Percentiles rank a stretch among this genome's conserved stretches.
These are phyloP conservation scores for Lethrus apterus DNA, from an alignment of 1,140 invertebrate species.

Conservation along the genomic window DNA sequence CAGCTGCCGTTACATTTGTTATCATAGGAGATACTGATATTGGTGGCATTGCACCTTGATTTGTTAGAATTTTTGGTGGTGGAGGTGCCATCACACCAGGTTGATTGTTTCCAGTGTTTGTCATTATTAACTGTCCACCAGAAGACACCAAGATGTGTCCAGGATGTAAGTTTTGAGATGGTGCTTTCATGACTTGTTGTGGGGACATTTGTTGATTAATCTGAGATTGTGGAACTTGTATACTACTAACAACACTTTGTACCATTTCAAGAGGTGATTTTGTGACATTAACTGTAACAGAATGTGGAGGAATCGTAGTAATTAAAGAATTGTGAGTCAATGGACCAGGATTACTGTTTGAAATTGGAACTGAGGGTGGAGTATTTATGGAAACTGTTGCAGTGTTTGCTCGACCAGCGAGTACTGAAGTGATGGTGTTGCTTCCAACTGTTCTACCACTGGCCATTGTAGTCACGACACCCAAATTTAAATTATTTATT, in stretches of 20 bases:
- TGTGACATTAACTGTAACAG: constrained; percentile 37
- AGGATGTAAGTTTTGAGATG: constrained; percentile 46
- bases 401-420: constrained; percentile 66
- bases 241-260: constrained; percentile 69
- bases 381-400: constrained; percentile 64
- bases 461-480: constrained; percentile 62
- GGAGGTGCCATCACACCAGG: constrained; percentile 56
- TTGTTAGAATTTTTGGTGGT: constrained; percentile 51
- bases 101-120: constrained; percentile 44
- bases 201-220: constrained; percentile 33
- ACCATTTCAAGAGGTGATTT: constrained; percentile 74
- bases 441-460: constrained; percentile 59
- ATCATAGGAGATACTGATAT: constrained; percentile 59
- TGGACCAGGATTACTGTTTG: constrained; percentile 44
- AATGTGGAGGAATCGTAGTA: constrained; percentile 37
- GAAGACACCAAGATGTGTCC: constrained; percentile 68
- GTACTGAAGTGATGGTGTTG: constrained; percentile 69
- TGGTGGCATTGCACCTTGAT: constrained; percentile 54
- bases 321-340: constrained; percentile 44
- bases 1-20: constrained; percentile 59
- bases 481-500: constrained; percentile 2
- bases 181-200: constrained; percentile 40
- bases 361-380: constrained; percentile 44
- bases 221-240: constrained; percentile 52
- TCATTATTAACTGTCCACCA: constrained; percentile 65